These are phyloP conservation scores for Pseudopipra pipra DNA, from an alignment of 2,113 vertebrate species.

Conservation along the genomic window DNA sequence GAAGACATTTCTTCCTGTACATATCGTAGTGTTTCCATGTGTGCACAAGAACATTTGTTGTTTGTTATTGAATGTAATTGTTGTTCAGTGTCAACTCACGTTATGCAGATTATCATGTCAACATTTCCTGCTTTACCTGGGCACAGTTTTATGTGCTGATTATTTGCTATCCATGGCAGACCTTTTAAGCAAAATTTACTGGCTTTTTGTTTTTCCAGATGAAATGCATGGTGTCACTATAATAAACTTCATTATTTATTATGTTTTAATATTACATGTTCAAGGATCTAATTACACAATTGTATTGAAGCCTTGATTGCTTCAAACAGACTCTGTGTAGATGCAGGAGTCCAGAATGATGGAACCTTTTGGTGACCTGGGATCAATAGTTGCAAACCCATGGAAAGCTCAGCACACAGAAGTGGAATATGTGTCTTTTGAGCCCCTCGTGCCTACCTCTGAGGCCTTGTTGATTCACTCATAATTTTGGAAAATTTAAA, in stretches of 20 bases:
- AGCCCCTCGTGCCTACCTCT: neutral
- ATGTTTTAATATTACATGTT: neutral
- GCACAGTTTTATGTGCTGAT: neutral
- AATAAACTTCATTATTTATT: neutral
- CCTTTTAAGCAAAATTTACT: neutral
- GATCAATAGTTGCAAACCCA: neutral
- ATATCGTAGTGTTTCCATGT: neutral
- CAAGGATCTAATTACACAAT: neutral
- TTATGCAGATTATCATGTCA: neutral
- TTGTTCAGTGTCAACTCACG: neutral
- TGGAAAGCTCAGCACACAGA: neutral
- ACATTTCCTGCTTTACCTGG: neutral
- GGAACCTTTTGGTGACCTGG: constrained; percentile 9
- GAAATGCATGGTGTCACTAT: neutral
- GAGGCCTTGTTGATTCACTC: neutral
- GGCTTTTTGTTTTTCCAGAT: neutral
- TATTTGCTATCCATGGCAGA: neutral
- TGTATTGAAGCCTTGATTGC: neutral
- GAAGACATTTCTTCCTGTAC: neutral
- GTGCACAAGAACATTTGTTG: neutral
- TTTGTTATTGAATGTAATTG: neutral
- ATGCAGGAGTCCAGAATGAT: neutral
- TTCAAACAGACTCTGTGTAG: neutral
- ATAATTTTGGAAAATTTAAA: neutral
- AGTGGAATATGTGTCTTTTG: neutral